These are phyloP conservation scores for Drosophila navojoa DNA, from an alignment of 1,140 invertebrate genomes.

Conservation along the genomic window DNA sequence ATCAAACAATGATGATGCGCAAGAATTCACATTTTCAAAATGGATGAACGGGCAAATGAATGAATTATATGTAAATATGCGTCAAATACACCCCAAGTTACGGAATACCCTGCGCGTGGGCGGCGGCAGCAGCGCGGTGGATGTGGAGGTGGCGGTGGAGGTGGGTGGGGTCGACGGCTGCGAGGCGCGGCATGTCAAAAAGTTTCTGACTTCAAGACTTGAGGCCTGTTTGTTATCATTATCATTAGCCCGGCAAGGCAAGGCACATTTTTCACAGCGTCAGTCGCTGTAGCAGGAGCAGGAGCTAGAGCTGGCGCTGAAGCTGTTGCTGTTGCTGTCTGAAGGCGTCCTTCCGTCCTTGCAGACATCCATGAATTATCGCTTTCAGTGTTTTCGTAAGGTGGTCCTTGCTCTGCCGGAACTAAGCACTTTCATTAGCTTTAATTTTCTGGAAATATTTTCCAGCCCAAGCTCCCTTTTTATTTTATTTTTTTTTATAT, in stretches of 20 bases:
- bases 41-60: slow-evolving; percentile 68
- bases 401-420: slow-evolving; percentile 31
- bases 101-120: background rate
- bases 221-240: slow-evolving; percentile 79
- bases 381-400: slow-evolving; percentile 76
- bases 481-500: no score
- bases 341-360: background rate
- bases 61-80: slow-evolving; percentile 79
- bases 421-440: slow-evolving; percentile 80
- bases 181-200: slow-evolving; percentile 69
- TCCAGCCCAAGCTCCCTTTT: slow-evolving; percentile 34
- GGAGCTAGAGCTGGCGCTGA: background rate
- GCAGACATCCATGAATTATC: slow-evolving; percentile 74
- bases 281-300: background rate
- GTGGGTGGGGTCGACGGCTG: slow-evolving; percentile 4
- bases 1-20: slow-evolving; percentile 83
- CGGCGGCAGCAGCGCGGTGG: background rate
- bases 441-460: slow-evolving; percentile 83
- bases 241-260: slow-evolving; percentile 66
- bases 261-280: slow-evolving; percentile 62
- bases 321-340: background rate
- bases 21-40: slow-evolving; percentile 79
- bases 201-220: slow-evolving; percentile 75
- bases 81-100: slow-evolving; percentile 24
- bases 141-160: background rate